These are phyloP conservation scores for Kryptolebias ocellatus DNA, from an alignment of 2,797 vertebrate genomes.

Conservation along the genomic window DNA sequence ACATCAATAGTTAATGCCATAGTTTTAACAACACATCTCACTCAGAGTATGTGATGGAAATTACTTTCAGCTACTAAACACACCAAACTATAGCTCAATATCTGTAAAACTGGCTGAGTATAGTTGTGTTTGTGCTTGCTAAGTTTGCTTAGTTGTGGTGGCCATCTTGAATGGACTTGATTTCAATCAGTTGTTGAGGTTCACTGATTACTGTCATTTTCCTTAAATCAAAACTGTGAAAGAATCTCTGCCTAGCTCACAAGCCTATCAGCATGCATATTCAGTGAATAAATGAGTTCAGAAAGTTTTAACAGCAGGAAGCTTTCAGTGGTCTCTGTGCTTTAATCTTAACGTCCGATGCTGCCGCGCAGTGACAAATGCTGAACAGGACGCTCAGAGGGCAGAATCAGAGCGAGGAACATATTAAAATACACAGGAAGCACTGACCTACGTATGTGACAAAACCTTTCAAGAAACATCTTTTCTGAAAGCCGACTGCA, in stretches of 20 bases:
- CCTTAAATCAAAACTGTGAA: too few relatives aligned
- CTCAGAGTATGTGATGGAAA: too few relatives aligned
- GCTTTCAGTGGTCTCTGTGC: conserved; percentile 31
- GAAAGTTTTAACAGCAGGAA: conserved; percentile 30
- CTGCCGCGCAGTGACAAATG: conserved; percentile 62
- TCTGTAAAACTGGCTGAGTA: too few relatives aligned
- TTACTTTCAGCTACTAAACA: too few relatives aligned
- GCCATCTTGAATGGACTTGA: too few relatives aligned
- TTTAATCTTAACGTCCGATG: conserved; percentile 57
- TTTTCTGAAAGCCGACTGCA: conserved; percentile 54
- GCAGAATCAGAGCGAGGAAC: conserved; percentile 55
- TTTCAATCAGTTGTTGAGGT: too few relatives aligned
- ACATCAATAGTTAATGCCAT: too few relatives aligned
- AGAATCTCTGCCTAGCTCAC: not conserved
- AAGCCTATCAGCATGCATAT: conserved; percentile 51
- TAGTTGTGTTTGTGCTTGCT: too few relatives aligned
- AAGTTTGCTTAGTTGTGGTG: too few relatives aligned
- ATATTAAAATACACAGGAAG: conserved; percentile 56
- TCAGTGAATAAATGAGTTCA: conserved; percentile 23
- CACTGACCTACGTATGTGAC: conserved; percentile 46
- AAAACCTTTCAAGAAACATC: conserved; percentile 65
- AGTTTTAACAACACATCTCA: too few relatives aligned
- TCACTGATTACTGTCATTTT: too few relatives aligned
- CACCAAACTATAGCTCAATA: too few relatives aligned
- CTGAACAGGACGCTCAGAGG: conserved; percentile 58